A percentile compares a stretch with the other conserved stretches of the same genome.
These are phyloP conservation scores for Tubulanus polymorphus DNA, from an alignment of 2,888 invertebrate species.

Conservation along the genomic window DNA sequence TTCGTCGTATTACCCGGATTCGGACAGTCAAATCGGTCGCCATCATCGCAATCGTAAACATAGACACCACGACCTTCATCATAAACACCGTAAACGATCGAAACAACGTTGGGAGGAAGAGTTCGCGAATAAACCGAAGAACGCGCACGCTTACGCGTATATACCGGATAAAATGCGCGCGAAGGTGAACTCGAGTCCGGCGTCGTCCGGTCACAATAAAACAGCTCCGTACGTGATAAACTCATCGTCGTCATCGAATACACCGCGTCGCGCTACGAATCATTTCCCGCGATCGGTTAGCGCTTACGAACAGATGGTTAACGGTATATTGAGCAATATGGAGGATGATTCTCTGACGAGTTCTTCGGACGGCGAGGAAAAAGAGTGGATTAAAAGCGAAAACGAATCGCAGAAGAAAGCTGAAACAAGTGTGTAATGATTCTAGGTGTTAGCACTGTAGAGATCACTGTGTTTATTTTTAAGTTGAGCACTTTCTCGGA, in stretches of 20 bases:
- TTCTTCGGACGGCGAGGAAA: slow-evolving; percentile 34
- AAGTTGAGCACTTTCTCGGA: too few relatives aligned
- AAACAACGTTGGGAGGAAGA: slow-evolving; percentile 44
- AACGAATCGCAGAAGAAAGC: background rate
- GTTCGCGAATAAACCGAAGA: slow-evolving; percentile 28
- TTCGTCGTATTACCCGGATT: slow-evolving; percentile 26
- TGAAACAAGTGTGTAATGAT: background rate
- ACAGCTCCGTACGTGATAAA: background rate
- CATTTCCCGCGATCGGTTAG: slow-evolving; percentile 31
- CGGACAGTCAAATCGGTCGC: slow-evolving; percentile 27
- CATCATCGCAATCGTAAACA: slow-evolving; percentile 21
- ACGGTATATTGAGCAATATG: slow-evolving; percentile 55
- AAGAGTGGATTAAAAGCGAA: background rate
- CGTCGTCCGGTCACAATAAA: too few relatives aligned
- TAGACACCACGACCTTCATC: slow-evolving; percentile 33
- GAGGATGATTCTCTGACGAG: slow-evolving; percentile 35
- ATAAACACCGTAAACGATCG: slow-evolving; percentile 26
- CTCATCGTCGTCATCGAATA: too few relatives aligned
- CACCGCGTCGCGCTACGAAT: background rate
- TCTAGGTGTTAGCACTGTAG: too few relatives aligned
- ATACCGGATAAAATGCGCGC: slow-evolving; percentile 43
- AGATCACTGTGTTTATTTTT: too few relatives aligned
- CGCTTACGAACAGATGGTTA: slow-evolving; percentile 28
- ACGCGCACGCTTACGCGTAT: slow-evolving; percentile 38
- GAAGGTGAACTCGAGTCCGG: slow-evolving; percentile 38